Base-by-base conservation (phyloP, 1,140 invertebrate genomes). In the Prorops nasuta region DNA sequence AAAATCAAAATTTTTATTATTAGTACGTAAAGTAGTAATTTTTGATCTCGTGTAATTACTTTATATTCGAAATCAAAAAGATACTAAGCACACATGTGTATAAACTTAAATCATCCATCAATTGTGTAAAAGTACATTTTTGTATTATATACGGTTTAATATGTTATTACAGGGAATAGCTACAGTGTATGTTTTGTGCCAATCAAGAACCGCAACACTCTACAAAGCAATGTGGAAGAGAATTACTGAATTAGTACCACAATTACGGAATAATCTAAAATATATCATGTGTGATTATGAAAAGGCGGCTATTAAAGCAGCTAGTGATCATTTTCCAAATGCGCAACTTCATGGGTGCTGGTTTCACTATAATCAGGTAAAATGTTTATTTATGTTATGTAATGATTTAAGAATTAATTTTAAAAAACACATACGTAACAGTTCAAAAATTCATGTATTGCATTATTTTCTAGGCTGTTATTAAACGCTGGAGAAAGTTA, bases 311-410 rank as follows among this genome's bases (percentile, higher is more conserved):
- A 35, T 35, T 1, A 35, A 34, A 16, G 2, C 43, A 1, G 6
- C 34, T 6, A 19, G 15, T 6, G 1, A 36, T 2, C 8, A 16
- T 6, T 44, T 44, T 10, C 31, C 15, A 9, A 4, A 14, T n/a
- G 43, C 43, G 3, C 17, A 18, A n/a, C 14, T 24, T 16, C 28
- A 44, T 19, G 43, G 43, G 16, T 44, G 43, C 21, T 44, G 43
- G 43, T 44, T 44, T 19, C 43, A 44, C 16, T 44, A 6, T 14
- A 35, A 44, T 12, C 24, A 44, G 22, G 43, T 44, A 35, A 34
- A 44, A 35, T 42, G 21, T 16, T 2, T 8, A 15, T 22, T 42
- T 42, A 12, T 15, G 9, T 42, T 15, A 42, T 1, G 15, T 1
- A n/a, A n/a, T n/a, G n/a, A n/a, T n/a, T n/a, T n/a, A n/a, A n/a